Base-by-base conservation (phyloP, 2,888 invertebrate species). In the Tiliacea citrago region DNA sequence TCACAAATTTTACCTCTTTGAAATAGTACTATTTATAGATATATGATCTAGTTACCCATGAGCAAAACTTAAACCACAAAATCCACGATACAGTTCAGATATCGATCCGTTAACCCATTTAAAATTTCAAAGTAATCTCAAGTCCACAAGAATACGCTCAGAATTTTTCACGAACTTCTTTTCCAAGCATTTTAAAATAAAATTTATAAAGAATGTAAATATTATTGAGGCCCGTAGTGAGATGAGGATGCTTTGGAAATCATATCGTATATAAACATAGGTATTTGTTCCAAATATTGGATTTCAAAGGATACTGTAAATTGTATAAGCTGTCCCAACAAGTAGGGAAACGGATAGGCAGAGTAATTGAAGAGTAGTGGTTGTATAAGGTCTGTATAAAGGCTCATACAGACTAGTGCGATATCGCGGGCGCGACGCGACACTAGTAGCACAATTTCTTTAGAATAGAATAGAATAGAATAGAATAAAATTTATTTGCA, bases 161-260 rank as follows among this genome's bases (percentile, higher is more conserved):
- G 18, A 70, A 63, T 76, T 39, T 75, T 53, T 55, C n/a, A 21
- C 13, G 21, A 77, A 71, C 39, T 47, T 68, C 67, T 63, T 55
- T 45, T 39, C 8, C 8, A 29, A 68, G 21, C 24, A 57, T 77
- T 80, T 77, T 77, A 45, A 66, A 69, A 68, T 76, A 77, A 77
- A 62, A 51, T 76, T 57, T 51, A 51, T 61, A 77, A 66, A 21
- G 24, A 80, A 77, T 65, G 65, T 68, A 66, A 81, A 81, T 77
- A 80, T 81, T 77, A 77, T 73, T 77, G 68, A 21, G 61, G 21
- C 39, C 5, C 51, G 68, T 42, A 39, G 45, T 16, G 70, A 66
- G 65, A 73, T 42, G 55, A 51, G 62, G 51, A 35, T 47, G 76
- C 51, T 62, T 57, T 51, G 24, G 68, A 60, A 62, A 81, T 77